A percentile compares a stretch with the other conserved stretches of the same genome.
Conservation (phyloP, 92 coral and sea anemone genomes). For the Siderastrea radians region DNA sequence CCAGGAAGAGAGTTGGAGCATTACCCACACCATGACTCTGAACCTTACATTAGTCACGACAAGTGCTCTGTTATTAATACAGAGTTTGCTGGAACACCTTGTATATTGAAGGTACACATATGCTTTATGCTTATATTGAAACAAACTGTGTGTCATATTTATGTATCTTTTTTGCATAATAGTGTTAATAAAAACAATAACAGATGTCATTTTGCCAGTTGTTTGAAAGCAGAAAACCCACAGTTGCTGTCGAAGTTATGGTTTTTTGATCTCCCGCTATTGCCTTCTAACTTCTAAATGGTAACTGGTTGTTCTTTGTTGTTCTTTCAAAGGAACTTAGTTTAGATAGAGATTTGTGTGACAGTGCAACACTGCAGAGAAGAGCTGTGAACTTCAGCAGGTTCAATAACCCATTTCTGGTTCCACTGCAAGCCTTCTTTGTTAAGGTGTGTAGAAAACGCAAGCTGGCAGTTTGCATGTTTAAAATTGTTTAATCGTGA, state of each 20-base stretch:
- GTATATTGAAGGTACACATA: conserved; percentile 72
- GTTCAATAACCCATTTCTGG: conserved; percentile 35
- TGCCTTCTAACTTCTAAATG: no score
- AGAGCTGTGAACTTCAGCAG: conserved; percentile 59
- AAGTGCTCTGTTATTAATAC: conserved; percentile 63
- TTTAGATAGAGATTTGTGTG: conserved; percentile 30
- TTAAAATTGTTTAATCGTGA: no score
- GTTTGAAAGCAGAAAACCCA: no score
- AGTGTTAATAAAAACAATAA: no score
- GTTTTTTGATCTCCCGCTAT: not conserved
- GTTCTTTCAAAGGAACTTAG: conserved; percentile 6
- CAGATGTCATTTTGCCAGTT: no score
- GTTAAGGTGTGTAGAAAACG: conserved; percentile 1
- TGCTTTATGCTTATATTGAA: not conserved
- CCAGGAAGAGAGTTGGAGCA: conserved; percentile 83
- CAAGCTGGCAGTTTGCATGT: no score
- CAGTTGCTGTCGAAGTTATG: no score
- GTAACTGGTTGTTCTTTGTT: not conserved
- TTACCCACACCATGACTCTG: conserved; percentile 68
- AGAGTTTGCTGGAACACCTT: conserved; percentile 72
- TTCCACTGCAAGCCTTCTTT: conserved; percentile 52
- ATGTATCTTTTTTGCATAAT: no score
- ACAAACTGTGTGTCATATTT: no score
- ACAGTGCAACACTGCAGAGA: conserved; percentile 26
- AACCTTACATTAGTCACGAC: conserved; percentile 37